These are phyloP conservation scores for Protonemura montana DNA, from an alignment of 2,888 invertebrate species.

Conservation along the genomic window DNA sequence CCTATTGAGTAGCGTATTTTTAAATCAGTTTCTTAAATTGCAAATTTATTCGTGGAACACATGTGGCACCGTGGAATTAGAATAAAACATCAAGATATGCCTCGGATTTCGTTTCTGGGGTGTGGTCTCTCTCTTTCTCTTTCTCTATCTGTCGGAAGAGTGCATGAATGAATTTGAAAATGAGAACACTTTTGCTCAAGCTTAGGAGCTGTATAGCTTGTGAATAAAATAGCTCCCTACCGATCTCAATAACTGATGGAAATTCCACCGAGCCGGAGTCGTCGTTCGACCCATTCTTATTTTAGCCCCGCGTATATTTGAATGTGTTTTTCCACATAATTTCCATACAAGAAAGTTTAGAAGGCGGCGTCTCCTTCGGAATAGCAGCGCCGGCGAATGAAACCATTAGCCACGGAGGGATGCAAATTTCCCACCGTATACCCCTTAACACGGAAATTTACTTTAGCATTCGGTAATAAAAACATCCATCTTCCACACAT, in stretches of 20 bases:
- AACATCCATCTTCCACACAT: neutral
- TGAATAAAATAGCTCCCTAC: neutral
- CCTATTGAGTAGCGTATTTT: neutral
- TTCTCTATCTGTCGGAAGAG: too few relatives aligned
- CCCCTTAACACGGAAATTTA: neutral
- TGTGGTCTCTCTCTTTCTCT: neutral
- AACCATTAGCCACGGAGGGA: neutral
- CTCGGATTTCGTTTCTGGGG: neutral
- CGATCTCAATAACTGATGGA: conserved; percentile 7
- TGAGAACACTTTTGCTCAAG: neutral
- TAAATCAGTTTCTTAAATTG: conserved; percentile 4
- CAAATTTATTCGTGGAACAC: neutral
- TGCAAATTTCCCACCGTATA: neutral
- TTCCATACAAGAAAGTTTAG: conserved; percentile 1
- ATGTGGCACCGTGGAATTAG: neutral
- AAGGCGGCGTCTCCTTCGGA: neutral
- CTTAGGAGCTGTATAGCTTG: neutral
- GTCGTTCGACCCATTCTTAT: neutral
- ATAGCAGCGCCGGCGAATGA: neutral
- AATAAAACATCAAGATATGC: neutral
- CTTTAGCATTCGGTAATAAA: conserved; percentile 4
- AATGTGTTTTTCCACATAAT: neutral
- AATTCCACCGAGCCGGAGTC: neutral
- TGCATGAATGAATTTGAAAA: neutral
- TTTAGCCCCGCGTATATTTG: neutral